phyloP scores from a whole-genome alignment of 2,113 vertebrate genomes.

The Cygnus buccinator region DNA sequence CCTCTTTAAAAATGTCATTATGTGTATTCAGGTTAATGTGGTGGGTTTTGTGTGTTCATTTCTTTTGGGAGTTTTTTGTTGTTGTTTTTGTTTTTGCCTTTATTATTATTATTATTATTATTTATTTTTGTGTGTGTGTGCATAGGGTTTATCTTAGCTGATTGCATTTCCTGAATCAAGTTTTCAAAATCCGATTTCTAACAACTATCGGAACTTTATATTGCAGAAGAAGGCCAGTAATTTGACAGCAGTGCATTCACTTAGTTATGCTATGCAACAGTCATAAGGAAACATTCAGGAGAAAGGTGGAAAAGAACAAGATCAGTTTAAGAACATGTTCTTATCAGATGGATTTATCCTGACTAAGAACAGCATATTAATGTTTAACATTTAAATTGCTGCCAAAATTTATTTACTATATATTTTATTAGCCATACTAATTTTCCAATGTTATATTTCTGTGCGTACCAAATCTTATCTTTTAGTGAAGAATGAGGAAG shows the following conservation, averaged over 20 bases:
- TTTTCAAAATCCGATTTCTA: neutral
- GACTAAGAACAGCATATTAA: neutral
- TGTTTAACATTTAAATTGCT: neutral
- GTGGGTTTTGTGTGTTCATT: neutral
- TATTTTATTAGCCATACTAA: neutral
- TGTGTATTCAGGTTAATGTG: rapidly evolving
- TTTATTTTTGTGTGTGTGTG: too few relatives aligned
- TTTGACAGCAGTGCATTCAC: neutral
- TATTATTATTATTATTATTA: too few relatives aligned
- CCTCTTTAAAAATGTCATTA: neutral
- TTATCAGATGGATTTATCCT: neutral
- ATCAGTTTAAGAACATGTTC: neutral
- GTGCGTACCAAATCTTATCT: neutral
- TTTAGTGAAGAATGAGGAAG: neutral
- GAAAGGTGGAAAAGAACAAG: neutral
- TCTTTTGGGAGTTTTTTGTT: neutral
- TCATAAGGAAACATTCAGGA: neutral
- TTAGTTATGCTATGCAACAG: neutral
- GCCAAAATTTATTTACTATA: neutral
- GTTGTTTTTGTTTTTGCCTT: too few relatives aligned
- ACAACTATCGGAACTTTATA: neutral
- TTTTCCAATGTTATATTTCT: neutral
- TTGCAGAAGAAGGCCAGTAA: neutral
- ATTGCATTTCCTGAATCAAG: neutral
- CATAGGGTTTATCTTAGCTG: neutral